Base-by-base conservation (phyloP, 2,113 vertebrate genomes). In the Mus pahari region DNA sequence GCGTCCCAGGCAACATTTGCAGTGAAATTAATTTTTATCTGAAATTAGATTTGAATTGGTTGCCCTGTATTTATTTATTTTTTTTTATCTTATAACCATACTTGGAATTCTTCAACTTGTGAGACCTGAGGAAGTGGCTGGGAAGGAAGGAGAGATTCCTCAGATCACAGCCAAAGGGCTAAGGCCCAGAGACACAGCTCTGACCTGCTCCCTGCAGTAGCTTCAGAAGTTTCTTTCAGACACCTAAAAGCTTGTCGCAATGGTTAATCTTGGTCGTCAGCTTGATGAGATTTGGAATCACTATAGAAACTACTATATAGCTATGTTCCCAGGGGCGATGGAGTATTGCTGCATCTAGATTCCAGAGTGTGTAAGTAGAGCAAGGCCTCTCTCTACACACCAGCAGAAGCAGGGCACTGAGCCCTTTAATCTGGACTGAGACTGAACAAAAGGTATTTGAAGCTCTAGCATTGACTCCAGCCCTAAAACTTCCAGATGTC, bases 1-100 rank as follows among this genome's bases (percentile, higher is more conserved):
- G 74, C 50, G 33, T 3, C 33, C 64, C n/a, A 26, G 8, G 7
- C 17, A 90, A 66, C 48, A 66, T 50, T 77, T 66, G 11, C 20
- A 83, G 19, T 73, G 53, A 60, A 83, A 83, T 55, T 91, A 28
- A 70, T 55, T 6, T 53, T 91, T 91, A 77, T 28, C 22, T 91
- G 50, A 87, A 93, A 90, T 95, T 88, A 24, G 60, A 77, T 75
- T 62, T 33, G 60, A 90, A 64, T 33, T 62, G 39, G 33, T 24
- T 48, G 3, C 9, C 50, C 31, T 78, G 17, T 92, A 71, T 89
- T n/a, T n/a, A n/a, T n/a, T n/a, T n/a, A n/a, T n/a, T n/a, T n/a
- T n/a, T 64, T 42, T 62, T 92, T 79, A 73, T 90, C 31, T 86
- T 26, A 22, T 14, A 81, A n/a, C 70, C 81, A 48, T 13, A 64